Evolutionary conservation across 2,888 invertebrate genomes (phyloP).

Genomic region (Colletes collaris): DNA sequence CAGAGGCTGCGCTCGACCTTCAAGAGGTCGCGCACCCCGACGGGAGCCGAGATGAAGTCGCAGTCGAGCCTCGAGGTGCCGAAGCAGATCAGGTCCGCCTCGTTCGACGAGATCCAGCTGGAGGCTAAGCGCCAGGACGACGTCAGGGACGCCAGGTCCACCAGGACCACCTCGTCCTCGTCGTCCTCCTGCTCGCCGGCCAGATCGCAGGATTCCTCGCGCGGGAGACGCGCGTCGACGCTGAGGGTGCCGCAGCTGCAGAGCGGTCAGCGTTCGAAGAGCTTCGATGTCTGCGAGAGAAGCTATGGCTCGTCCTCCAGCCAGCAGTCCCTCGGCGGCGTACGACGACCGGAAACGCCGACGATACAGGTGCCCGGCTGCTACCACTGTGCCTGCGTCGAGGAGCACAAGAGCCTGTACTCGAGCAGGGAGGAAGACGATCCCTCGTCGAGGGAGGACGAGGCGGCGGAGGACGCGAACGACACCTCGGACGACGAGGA

Average conservation of each 20-base stretch:
- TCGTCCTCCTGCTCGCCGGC: slow-evolving; percentile 77
- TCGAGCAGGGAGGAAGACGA: slow-evolving; percentile 81
- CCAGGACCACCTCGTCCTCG: slow-evolving; percentile 70
- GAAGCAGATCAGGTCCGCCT: slow-evolving; percentile 94
- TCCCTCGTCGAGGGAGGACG: slow-evolving; percentile 67
- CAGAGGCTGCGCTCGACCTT: slow-evolving; percentile 93
- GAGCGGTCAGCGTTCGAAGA: slow-evolving; percentile 88
- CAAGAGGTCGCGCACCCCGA: slow-evolving; percentile 94
- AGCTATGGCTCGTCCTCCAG: slow-evolving; percentile 78
- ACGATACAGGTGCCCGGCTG: slow-evolving; percentile 88
- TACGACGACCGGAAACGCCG: slow-evolving; percentile 56
- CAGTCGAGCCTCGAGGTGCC: slow-evolving; percentile 96
- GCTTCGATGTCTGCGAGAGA: slow-evolving; percentile 91
- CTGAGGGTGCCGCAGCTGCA: slow-evolving; percentile 88
- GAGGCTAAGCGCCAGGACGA: slow-evolving; percentile 87
- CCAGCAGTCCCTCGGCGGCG: slow-evolving; percentile 72
- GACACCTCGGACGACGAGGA: slow-evolving; percentile 55
- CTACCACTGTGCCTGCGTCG: slow-evolving; percentile 91
- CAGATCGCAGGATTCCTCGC: slow-evolving; percentile 72
- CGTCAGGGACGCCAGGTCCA: slow-evolving; percentile 43
- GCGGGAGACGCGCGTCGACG: slow-evolving; percentile 65
- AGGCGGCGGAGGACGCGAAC: slow-evolving; percentile 66
- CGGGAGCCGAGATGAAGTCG: slow-evolving; percentile 95
- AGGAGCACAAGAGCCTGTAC: slow-evolving; percentile 88
- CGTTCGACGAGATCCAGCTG: slow-evolving; percentile 94